These are phyloP conservation scores for Plecotus auritus DNA, from an alignment of 2,113 vertebrate genomes.

Conservation along the genomic window DNA sequence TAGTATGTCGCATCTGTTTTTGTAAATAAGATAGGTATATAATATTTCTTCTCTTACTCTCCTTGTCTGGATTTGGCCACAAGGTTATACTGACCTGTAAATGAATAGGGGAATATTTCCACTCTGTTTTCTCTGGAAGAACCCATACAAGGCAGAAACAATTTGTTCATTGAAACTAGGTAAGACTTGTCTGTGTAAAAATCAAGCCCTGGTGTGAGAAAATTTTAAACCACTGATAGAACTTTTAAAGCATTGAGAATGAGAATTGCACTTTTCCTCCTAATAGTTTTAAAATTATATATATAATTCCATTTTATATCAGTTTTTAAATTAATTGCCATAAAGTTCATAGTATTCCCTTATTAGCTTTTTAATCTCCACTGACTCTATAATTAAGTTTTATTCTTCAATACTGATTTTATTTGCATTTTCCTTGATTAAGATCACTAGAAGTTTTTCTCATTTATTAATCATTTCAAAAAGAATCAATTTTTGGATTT, in stretches of 20 bases:
- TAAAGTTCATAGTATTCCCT: background rate
- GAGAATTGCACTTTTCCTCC: background rate
- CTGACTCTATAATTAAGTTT: background rate
- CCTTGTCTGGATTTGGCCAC: background rate
- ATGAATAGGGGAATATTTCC: background rate
- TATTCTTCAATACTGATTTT: conserved; percentile 25
- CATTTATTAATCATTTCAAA: background rate
- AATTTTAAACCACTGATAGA: background rate
- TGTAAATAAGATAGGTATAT: background rate
- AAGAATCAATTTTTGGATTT: background rate
- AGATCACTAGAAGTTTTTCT: background rate
- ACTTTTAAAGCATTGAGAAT: background rate
- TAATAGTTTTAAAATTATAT: background rate
- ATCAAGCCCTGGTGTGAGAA: background rate
- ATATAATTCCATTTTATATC: background rate
- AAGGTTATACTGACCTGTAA: background rate
- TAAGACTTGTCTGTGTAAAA: background rate
- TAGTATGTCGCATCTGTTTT: background rate
- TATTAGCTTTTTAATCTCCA: conserved; percentile 13
- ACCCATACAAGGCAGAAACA: background rate
- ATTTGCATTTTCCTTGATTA: background rate
- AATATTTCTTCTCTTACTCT: background rate
- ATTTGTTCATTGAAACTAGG: background rate
- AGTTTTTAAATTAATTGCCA: background rate
- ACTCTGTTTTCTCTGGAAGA: background rate